phyloP scores from a whole-genome alignment of 2,113 vertebrate genomes.

The Diadophis punctatus region DNA sequence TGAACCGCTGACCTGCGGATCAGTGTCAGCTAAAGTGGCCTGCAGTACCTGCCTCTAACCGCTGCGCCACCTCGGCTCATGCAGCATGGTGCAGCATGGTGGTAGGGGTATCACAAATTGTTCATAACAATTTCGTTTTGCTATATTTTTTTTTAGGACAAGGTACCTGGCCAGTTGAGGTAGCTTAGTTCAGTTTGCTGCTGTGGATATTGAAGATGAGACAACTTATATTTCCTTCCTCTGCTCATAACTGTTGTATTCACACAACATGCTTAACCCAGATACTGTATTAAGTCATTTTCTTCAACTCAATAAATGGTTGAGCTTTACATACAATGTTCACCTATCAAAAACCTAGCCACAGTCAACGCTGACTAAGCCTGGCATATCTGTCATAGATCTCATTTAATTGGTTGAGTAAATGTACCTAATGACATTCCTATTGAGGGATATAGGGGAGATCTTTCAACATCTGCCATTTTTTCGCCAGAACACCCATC shows the following conservation, averaged over 20 bases:
- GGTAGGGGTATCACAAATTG: neutral
- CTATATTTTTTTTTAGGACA: neutral
- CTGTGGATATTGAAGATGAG: neutral
- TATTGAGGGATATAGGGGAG: neutral
- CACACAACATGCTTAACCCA: neutral
- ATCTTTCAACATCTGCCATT: neutral
- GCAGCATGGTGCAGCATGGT: too few relatives aligned
- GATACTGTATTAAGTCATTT: neutral
- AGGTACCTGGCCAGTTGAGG: neutral
- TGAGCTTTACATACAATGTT: neutral
- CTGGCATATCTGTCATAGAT: neutral
- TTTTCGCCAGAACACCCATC: neutral
- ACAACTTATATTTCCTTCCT: neutral
- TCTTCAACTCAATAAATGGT: neutral
- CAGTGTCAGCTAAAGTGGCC: too few relatives aligned
- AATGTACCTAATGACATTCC: neutral
- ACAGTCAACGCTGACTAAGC: neutral
- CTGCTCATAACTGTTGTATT: neutral
- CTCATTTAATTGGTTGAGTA: neutral
- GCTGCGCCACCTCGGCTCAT: too few relatives aligned
- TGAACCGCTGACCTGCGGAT: too few relatives aligned
- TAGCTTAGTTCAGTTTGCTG: neutral
- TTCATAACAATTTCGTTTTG: neutral
- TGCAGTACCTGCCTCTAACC: too few relatives aligned
- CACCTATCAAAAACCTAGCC: neutral